Base-by-base conservation (phyloP, 2,888 invertebrate genomes). In the Ophioninae sp. region DNA sequence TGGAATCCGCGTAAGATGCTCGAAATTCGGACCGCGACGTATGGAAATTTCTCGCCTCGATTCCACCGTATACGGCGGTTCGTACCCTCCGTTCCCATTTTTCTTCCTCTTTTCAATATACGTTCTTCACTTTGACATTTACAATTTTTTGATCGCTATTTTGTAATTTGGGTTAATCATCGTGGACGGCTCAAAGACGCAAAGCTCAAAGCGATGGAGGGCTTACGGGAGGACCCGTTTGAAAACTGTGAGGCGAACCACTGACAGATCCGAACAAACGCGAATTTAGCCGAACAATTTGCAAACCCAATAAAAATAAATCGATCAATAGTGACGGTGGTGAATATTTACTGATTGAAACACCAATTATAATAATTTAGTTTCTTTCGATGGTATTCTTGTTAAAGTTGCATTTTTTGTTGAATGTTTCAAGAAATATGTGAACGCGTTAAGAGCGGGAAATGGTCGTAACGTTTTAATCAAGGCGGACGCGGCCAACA, bases 391-490 rank as follows among this genome's bases (percentile, higher is more conserved):
- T 2, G 13, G 17, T 51, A 39, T 67, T 44, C 9, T 67, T 67
- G 10, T n/a, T 9, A n/a, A 39, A 30, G 30, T 30, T 30, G 30
- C 30, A 30, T 30, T 3, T 1, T 30, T 30, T 3, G 30, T 30
- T 30, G 2, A 3, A 5, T 1, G 10, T 39, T 5, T 37, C 2
- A 13, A 5, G 9, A 69, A 17, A 69, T 30, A 8, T 17, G 30
- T 41, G 6, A n/a, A 44, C 13, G 41, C 51, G 51, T 51, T 13
- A 5, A 3, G 23, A 13, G 10, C 39, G 39, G 20, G n/a, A 22
- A 56, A 37, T 10, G 0, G 20, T 39, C 58, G 39, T 72, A 59
- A 59, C 59, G 39, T 72, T 20, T 59, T 17, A 39, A 72, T 72
- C 22, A 0, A 30, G 20, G 41, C 23, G n/a, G 51, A 71, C 56